Evolutionary conservation across 2,797 vertebrate species (phyloP).

Genomic region (Falco concolor): DNA sequence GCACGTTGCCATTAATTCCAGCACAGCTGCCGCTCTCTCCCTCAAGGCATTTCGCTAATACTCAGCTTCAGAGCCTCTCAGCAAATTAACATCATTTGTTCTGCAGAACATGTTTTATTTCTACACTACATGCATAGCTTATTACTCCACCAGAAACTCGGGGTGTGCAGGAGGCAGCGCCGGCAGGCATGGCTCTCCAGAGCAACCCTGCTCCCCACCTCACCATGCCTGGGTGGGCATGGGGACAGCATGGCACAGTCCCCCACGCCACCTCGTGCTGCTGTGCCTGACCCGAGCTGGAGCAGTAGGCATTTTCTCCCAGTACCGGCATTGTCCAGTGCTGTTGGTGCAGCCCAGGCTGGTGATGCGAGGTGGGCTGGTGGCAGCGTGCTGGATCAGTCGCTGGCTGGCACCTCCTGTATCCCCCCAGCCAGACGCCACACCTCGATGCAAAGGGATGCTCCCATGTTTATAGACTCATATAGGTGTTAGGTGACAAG

Average conservation of each 20-base stretch:
- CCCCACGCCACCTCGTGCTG: accelerated
- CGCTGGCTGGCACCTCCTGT: background rate
- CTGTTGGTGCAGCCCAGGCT: background rate
- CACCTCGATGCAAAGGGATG: background rate
- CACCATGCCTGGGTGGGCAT: accelerated
- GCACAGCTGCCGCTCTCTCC: conserved; percentile 86
- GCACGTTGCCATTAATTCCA: conserved; percentile 89
- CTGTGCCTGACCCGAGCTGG: accelerated
- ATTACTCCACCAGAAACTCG: conserved; percentile 63
- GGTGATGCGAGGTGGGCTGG: background rate
- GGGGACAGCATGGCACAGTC: background rate
- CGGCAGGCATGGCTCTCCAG: background rate
- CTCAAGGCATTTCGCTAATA: conserved; percentile 86
- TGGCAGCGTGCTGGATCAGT: background rate
- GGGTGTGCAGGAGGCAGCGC: background rate
- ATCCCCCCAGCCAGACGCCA: no score
- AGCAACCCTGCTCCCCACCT: background rate
- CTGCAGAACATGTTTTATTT: conserved; percentile 87
- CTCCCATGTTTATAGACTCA: background rate
- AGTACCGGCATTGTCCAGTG: accelerated
- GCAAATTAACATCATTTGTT: conserved; percentile 96
- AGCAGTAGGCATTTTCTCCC: background rate
- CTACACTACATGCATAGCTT: conserved; percentile 85
- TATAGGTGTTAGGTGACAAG: background rate
- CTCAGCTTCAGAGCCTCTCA: conserved; percentile 85